Evolutionary conservation across 2,113 vertebrate genomes (phyloP), one percentile per base, ranked within the genome.

Genomic region (Eolophus roseicapilla): DNA sequence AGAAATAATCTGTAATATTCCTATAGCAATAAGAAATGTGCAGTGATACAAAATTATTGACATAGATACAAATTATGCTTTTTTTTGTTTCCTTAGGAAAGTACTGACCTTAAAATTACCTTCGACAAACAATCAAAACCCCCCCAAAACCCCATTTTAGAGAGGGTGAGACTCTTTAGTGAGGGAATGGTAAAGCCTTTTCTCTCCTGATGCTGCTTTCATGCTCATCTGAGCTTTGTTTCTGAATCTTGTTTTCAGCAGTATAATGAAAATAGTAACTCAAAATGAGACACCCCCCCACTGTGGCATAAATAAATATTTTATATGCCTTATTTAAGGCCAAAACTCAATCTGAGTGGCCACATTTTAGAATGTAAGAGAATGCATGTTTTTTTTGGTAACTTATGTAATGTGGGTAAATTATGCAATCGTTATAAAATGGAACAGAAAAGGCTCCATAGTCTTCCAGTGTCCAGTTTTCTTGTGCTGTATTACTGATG

Each of bases 331-430:
- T 90, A 60, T 39, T 59, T 60, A 83, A 81, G n/a, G 79, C 1
- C 6, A 64, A 77, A 93, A 4, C 37, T 76, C 67, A 25, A 4
- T 59, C 46, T 53, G 6, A 3, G 1, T 64, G 31, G 49, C 23
- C 17, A 35, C 10, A 1, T 43, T 80, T 70, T 15, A 79, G 39
- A 85, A 20, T 18, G 78, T 19, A 50, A 60, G 13, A 33, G 60
- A 74, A 85, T 49, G 64, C 33, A 17, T 68, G 7, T 19, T 74
- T 86, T 86, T 64, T 59, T 50, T 83, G 20, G 15, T 69, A 80
- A 79, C 33, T 95, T 93, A 93, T 17, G 53, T 88, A 95, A 94
- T 57, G 62, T 53, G 76, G 53, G n/a, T 83, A 88, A 81, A 68
- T 86, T 91, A 92, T 86, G 64, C 89, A 93, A 89, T 69, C 82